Evolutionary conservation across 2,888 invertebrate genomes (phyloP).

Genomic region (Leucania comma): DNA sequence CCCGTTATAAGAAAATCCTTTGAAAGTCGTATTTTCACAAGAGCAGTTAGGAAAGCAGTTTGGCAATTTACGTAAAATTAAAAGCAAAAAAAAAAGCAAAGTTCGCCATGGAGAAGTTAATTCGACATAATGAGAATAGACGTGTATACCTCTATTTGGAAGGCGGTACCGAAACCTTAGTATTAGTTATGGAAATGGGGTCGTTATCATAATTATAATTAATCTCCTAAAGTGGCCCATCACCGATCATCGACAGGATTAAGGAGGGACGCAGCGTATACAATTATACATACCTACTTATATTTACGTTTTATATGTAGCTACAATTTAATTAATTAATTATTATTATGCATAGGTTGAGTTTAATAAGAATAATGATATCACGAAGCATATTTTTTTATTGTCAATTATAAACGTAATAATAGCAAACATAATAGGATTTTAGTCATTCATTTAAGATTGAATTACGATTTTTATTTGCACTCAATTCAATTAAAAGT

Average conservation of each 20-base stretch:
- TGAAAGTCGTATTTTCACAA: neutral
- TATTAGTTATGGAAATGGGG: conserved; percentile 81
- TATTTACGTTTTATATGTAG: conserved; percentile 25
- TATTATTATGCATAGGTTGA: conserved; percentile 26
- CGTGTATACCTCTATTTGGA: conserved; percentile 65
- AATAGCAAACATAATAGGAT: conserved; percentile 27
- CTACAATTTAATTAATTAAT: conserved; percentile 59
- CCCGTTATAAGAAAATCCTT: neutral
- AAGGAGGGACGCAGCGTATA: conserved; percentile 57
- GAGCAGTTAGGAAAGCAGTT: neutral
- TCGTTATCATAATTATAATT: conserved; percentile 81
- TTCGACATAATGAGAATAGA: conserved; percentile 48
- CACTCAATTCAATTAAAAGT: conserved; percentile 15
- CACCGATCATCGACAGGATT: conserved; percentile 67
- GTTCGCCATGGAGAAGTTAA: conserved; percentile 32
- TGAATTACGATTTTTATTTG: conserved; percentile 16
- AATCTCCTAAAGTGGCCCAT: conserved; percentile 75
- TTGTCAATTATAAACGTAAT: conserved; percentile 35
- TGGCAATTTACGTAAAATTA: conserved; percentile 10
- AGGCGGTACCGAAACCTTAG: conserved; percentile 68
- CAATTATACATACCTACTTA: conserved; percentile 33
- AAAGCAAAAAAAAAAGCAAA: conserved; percentile 28
- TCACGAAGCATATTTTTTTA: conserved; percentile 22
- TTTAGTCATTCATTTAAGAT: conserved; percentile 21
- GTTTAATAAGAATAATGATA: conserved; percentile 41